A percentile compares a stretch with the other conserved stretches of the same genome.
Conservation (phyloP, 1,140 invertebrate genomes). For the Rhyacophila brunnea region DNA sequence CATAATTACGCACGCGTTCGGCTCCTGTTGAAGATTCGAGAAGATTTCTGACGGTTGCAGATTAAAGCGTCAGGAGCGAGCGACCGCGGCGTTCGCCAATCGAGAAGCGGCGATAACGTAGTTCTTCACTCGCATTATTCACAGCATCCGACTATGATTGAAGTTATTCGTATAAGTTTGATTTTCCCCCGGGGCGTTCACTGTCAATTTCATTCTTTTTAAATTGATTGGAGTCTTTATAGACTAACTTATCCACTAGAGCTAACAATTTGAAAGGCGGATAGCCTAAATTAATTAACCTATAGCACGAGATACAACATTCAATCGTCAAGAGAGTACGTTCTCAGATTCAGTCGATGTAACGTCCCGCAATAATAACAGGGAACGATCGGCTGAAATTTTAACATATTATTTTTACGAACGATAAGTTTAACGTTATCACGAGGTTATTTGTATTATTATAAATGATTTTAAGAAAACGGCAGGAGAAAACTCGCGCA, state of each 20-base stretch:
- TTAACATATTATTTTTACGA: not conserved
- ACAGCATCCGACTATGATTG: not conserved
- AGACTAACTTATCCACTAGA: not conserved
- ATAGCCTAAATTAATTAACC: conserved; percentile 6
- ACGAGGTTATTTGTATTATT: not conserved
- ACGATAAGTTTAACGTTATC: no score
- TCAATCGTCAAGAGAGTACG: conserved; percentile 8
- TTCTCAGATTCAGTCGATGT: not conserved
- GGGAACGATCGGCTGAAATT: not conserved
- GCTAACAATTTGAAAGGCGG: conserved; percentile 3
- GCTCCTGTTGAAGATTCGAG: not conserved
- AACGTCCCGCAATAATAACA: not conserved
- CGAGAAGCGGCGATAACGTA: not conserved
- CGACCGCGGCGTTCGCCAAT: not conserved
- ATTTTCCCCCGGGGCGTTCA: conserved; percentile 14
- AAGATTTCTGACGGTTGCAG: not conserved
- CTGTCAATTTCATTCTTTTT: conserved; percentile 6
- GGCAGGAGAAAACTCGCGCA: not conserved
- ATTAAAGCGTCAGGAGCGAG: not conserved
- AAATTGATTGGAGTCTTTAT: not conserved
- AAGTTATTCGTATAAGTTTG: conserved; percentile 4
- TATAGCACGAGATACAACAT: conserved; percentile 13
- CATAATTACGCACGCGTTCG: not conserved
- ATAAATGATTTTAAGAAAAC: not conserved
- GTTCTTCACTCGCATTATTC: conserved; percentile 6